Conservation (phyloP, 1,140 invertebrate species). For the Ctenoplectra terminalis region DNA sequence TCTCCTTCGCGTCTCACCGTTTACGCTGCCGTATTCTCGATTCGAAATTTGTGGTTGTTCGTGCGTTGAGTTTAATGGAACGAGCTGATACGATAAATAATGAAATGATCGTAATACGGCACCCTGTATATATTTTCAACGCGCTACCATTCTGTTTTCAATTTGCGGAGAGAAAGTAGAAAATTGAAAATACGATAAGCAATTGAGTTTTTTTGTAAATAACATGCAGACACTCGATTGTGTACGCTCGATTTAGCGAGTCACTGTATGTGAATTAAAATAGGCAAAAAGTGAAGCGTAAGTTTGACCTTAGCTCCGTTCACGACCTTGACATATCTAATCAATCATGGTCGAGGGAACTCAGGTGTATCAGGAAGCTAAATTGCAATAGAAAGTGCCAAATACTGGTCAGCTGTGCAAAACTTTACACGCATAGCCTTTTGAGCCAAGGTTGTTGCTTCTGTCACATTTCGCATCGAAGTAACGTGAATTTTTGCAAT, state of each 20-base stretch:
- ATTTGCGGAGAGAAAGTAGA: too few species aligned
- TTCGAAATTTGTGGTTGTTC: neutral
- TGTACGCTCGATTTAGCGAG: too few species aligned
- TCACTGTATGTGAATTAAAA: too few species aligned
- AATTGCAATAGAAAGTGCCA: neutral
- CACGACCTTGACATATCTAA: neutral
- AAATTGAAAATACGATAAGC: too few species aligned
- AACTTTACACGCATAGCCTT: neutral
- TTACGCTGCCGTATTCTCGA: conserved; percentile 11
- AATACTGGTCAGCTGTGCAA: neutral
- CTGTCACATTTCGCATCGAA: neutral
- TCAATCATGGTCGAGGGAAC: neutral
- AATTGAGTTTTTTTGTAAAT: too few species aligned
- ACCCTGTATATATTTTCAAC: too few species aligned
- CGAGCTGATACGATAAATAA: too few species aligned
- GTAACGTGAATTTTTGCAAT: neutral
- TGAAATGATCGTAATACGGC: too few species aligned
- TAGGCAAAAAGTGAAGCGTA: too few species aligned
- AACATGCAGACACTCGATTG: too few species aligned
- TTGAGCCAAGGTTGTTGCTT: neutral
- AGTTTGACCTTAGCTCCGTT: neutral
- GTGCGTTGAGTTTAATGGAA: neutral
- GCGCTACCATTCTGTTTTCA: too few species aligned
- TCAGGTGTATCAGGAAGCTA: neutral
- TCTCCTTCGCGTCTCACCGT: conserved; percentile 16